Evolutionary conservation across 2,797 vertebrate species (phyloP), one percentile per base, ranked within the genome.

Genomic region (Thalassophryne amazonica): DNA sequence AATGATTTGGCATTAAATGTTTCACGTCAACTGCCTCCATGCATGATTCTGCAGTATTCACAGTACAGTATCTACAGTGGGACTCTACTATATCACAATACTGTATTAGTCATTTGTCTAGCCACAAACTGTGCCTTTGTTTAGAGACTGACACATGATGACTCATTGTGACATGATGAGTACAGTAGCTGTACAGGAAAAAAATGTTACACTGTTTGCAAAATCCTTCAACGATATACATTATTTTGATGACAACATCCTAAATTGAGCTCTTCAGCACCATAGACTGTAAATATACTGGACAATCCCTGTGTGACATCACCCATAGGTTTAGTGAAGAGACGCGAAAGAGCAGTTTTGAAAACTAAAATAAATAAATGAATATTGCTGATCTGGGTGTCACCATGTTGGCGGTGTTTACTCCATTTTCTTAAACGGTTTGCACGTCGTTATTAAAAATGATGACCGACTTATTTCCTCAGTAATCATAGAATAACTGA

Each of bases 61-160:
- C 2, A 24, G 29, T 18, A 30, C 23, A 14, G 32, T 11, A 3
- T 42, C 40, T 20, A 13, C n/a, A n/a, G n/a, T n/a, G n/a, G 40
- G 56, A 23, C 54, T 47, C 7, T 2, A 29, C 37, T 37, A 9
- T 19, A 1, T 1, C 31, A 67, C 46, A 53, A 51, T 29, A 60
- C 27, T 33, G 21, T 13, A 37, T 8, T 34, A 52, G 40, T 48
- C 18, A 14, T 49, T 29, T 2, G n/a, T 68, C 46, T 58, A 28
- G 39, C 25, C 43, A 24, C 45, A 58, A 62, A 66, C 35, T 24
- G 61, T 35, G 60, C 57, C 68, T 71, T 86, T 76, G 77, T 81
- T 78, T 69, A 10, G 28, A 35, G 64, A 79, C 77, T 64, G 68
- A 76, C 37, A 78, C 60, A 55, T 67, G 68, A 70, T 60, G n/a